Base-by-base conservation (phyloP, 2,888 invertebrate genomes). In the Thymelicus lineola region DNA sequence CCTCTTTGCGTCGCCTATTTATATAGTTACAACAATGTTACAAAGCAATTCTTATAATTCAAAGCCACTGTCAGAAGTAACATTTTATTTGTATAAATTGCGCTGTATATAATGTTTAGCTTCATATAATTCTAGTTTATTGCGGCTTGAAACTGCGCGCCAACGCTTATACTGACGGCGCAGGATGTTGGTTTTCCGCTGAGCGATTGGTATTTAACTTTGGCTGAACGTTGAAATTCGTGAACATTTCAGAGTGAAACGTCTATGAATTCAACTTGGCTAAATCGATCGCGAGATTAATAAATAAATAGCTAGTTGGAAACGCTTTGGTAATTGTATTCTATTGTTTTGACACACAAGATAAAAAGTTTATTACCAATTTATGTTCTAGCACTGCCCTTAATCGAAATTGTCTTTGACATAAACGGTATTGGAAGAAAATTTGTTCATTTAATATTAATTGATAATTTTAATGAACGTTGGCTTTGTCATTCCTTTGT, bases 151-250 rank as follows among this genome's bases (percentile, higher is more conserved):
- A 61, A 68, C 50, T 67, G 46, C 50, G 60, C 60, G 42, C 59
- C 61, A 45, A 53, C 53, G 67, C 60, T 61, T 53, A 60, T 45
- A 55, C 61, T 62, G 67, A 61, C 67, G 45, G 53, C 50, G 67
- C 67, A 68, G 67, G 67, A 68, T 61, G 67, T 60, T 50, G 67
- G 67, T 55, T 61, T 67, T 53, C 67, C 61, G 67, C 67, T 61
- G 61, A 57, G 67, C 61, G 60, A 67, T 67, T 60, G 67, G 61
- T 68, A 45, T 61, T 61, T 67, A 67, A 67, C 61, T 67, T 67
- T 55, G 35, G 66, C 38, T 61, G 48, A 42, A 55, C 60, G 60
- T 36, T 67, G 61, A 45, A 67, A 60, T 61, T 61, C 55, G 35
- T 42, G 66, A 66, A 59, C 15, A 48, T 28, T 58, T 59, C 57